Evolutionary conservation across 30 jellyfish, hydroid and myxozoan species (phyloP).

Genomic region (Phacellophora camtschatica): DNA sequence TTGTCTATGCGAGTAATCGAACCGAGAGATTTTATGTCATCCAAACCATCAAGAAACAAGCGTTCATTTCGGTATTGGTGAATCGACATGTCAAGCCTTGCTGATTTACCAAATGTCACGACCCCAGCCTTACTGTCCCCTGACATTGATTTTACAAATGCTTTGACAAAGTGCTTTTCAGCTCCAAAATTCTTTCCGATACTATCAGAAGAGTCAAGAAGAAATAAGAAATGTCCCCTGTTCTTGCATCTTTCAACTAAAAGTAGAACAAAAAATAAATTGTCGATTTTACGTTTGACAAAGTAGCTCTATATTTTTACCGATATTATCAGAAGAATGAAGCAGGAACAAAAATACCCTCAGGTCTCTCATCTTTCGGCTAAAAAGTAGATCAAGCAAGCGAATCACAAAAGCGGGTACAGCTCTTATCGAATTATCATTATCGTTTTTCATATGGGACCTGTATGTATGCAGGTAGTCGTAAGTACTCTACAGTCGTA

Average conservation of each 20-base stretch:
- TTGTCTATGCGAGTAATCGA: constrained; percentile 66
- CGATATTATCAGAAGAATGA: too few relatives aligned
- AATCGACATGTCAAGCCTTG: neutral
- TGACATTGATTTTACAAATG: constrained; percentile 11
- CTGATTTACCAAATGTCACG: constrained; percentile 33
- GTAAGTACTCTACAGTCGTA: too few relatives aligned
- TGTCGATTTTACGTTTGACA: too few relatives aligned
- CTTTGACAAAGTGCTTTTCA: constrained; percentile 39
- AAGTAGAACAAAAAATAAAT: neutral
- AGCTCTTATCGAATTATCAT: too few relatives aligned
- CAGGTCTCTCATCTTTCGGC: too few relatives aligned
- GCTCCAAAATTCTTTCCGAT: neutral
- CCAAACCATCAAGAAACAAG: constrained; percentile 4
- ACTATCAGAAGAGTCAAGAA: constrained; percentile 68
- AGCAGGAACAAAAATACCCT: too few relatives aligned
- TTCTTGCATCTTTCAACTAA: constrained; percentile 51
- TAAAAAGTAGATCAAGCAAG: too few relatives aligned
- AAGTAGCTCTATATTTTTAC: too few relatives aligned
- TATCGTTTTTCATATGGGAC: too few relatives aligned
- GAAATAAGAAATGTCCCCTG: constrained; percentile 45
- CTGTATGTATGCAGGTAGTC: too few relatives aligned
- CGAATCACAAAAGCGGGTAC: too few relatives aligned
- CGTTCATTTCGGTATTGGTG: neutral
- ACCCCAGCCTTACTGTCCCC: constrained; percentile 46
- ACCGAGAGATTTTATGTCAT: constrained; percentile 18